Conservation (phyloP, 1,140 invertebrate genomes). For the Daktulosphaira vitifoliae region DNA sequence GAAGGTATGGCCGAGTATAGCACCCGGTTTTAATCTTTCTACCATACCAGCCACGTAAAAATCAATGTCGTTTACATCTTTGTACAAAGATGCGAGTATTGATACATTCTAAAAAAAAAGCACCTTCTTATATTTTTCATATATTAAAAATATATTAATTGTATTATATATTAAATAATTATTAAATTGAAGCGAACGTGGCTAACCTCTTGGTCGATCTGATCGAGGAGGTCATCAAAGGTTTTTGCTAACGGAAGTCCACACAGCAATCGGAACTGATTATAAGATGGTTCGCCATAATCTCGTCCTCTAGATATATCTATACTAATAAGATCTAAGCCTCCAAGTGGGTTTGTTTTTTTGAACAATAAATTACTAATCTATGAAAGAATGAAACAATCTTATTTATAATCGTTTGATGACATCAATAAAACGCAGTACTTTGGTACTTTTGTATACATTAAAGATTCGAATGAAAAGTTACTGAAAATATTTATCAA, state of each 20-base stretch:
- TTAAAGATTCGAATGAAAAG: no score
- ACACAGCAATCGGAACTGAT: conserved; percentile 65
- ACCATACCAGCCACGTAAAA: conserved; percentile 85
- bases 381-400: neutral
- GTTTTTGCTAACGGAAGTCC: conserved; percentile 57
- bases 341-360: conserved; percentile 47
- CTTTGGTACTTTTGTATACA: no score
- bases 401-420: no score
- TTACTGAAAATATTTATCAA: no score
- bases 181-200: no score
- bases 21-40: conserved; percentile 66
- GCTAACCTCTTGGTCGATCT: conserved; percentile 36
- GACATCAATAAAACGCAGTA: no score
- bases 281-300: conserved; percentile 77
- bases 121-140: no score
- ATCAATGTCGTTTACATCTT: conserved; percentile 76
- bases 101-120: conserved; percentile 16
- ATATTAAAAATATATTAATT: no score
- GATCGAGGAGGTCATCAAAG: conserved; percentile 43
- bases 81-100: conserved; percentile 47
- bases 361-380: neutral
- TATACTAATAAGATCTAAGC: conserved; percentile 75
- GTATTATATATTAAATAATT: no score
- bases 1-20: conserved; percentile 80
- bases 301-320: conserved; percentile 83